Evolutionary conservation across 2,797 vertebrate genomes (phyloP).

Genomic region (Crypturellus tataupa): DNA sequence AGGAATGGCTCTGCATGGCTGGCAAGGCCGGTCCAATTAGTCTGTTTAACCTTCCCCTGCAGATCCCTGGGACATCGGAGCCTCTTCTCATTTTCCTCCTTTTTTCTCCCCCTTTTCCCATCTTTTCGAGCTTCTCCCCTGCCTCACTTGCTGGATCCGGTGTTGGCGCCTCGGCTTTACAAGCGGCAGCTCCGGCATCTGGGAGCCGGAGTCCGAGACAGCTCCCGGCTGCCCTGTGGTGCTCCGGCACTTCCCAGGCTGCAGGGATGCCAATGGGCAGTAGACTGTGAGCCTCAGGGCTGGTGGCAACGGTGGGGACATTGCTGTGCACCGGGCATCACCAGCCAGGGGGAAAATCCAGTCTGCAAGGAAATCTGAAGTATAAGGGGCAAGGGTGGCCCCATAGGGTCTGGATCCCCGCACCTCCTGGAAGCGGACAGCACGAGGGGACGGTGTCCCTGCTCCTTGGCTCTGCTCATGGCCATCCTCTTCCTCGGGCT

Average conservation of each 20-base stretch:
- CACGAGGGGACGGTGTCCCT: background rate
- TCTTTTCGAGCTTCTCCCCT: constrained; percentile 34
- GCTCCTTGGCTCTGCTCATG: background rate
- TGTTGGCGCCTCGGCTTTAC: constrained; percentile 37
- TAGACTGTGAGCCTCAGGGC: background rate
- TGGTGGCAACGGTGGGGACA: no score
- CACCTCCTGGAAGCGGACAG: background rate
- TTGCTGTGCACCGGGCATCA: no score
- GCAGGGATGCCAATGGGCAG: background rate
- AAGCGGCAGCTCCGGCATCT: constrained; percentile 2
- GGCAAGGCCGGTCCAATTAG: constrained; percentile 60
- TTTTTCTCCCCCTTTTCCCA: background rate
- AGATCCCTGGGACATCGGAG: constrained; percentile 71
- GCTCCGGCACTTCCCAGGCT: background rate
- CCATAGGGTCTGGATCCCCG: no score
- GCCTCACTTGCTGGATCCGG: constrained; percentile 28
- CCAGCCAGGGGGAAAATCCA: no score
- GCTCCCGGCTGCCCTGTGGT: background rate
- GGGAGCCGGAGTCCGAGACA: constrained; percentile 13
- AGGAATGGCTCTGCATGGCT: background rate
- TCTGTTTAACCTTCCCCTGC: constrained; percentile 76
- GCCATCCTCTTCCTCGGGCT: background rate
- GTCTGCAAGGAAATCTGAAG: no score
- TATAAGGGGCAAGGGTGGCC: no score
- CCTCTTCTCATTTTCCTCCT: background rate